Conservation (phyloP, 1,140 invertebrate genomes). For the Bombus sylvicola region DNA sequence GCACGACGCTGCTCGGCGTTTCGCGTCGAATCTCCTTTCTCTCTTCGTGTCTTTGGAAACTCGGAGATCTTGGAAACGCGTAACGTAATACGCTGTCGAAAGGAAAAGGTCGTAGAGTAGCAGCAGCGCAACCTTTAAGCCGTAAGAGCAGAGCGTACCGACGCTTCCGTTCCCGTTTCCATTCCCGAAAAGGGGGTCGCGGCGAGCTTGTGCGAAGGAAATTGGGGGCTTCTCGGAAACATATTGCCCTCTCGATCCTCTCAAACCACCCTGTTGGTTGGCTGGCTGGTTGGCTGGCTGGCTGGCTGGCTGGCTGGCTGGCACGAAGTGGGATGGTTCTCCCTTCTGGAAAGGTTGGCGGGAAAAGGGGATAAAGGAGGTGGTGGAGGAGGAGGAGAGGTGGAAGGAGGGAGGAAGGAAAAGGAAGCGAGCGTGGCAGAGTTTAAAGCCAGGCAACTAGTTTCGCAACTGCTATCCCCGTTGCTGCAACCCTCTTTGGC, state of each 20-base stretch:
- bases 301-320: constrained; percentile 22
- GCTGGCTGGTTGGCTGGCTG: neutral
- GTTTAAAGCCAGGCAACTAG: constrained; percentile 67
- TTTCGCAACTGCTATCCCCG: constrained; percentile 58
- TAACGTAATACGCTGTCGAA: constrained; percentile 3
- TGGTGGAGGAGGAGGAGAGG: neutral
- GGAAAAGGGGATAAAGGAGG: neutral
- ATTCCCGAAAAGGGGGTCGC: constrained; percentile 49
- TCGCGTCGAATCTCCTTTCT: neutral
- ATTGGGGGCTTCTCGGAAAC: constrained; percentile 71
- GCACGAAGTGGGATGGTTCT: constrained; percentile 11
- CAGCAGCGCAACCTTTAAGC: neutral
- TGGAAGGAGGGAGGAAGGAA: no score
- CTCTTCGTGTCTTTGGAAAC: neutral
- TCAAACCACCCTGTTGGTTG: constrained; percentile 46
- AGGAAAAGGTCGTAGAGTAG: neutral
- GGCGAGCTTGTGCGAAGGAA: constrained; percentile 62
- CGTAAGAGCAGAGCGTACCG: neutral
- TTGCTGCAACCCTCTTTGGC: constrained; percentile 37
- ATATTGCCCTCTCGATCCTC: constrained; percentile 71
- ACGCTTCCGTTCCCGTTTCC: neutral
- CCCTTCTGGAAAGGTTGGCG: neutral
- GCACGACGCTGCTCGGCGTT: no score
- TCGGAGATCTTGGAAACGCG: constrained; percentile 15
- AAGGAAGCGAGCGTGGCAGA: constrained; percentile 24